Base-by-base conservation (phyloP, 2,797 vertebrate genomes). In the Syngnathus rostellatus region DNA sequence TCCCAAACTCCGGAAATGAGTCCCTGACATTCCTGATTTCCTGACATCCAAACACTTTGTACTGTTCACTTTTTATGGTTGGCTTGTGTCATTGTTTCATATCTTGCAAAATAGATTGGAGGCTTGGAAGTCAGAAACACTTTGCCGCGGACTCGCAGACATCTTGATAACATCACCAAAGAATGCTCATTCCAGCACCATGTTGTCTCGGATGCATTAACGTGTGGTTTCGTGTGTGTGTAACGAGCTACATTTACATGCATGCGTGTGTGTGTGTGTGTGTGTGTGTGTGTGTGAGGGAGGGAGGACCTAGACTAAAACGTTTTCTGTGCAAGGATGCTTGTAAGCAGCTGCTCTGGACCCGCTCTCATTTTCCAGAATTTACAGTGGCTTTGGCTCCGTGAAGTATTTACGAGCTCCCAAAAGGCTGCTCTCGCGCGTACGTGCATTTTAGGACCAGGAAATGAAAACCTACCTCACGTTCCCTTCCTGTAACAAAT, bases 371-470 rank as follows among this genome's bases (percentile, higher is more conserved):
- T 88, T 89, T 82, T 86, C 69, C 80, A 87, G 81, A 88, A 91
- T 91, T 91, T 92, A 92, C 87, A 88, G 87, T 86, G 86, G 85
- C 84, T 85, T 85, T 82, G 84, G 83, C 86, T 89, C 87, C 88
- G 83, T 84, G 82, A 90, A 90, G 88, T 89, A 91, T 91, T 91
- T 91, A 92, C 82, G 84, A 90, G 87, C 80, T 89, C 81, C 85
- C 81, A 87, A 85, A 82, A 85, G 81, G 83, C 81, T 63, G 68
- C 86, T 88, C 83, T 82, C 82, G 81, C 81, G 82, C 82, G 82
- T 77, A 77, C 80, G 59, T 66, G 77, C 77, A 78, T 72, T 86
- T 86, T 73, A 84, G 79, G 72, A 73, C 70, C 66, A 59, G 66
- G 68, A 80, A 85, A 78, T 41, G 9, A 86, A 81, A 82, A 81